These are phyloP conservation scores for Linyphia triangularis DNA, from an alignment of 2,888 invertebrate species.

Conservation along the genomic window DNA sequence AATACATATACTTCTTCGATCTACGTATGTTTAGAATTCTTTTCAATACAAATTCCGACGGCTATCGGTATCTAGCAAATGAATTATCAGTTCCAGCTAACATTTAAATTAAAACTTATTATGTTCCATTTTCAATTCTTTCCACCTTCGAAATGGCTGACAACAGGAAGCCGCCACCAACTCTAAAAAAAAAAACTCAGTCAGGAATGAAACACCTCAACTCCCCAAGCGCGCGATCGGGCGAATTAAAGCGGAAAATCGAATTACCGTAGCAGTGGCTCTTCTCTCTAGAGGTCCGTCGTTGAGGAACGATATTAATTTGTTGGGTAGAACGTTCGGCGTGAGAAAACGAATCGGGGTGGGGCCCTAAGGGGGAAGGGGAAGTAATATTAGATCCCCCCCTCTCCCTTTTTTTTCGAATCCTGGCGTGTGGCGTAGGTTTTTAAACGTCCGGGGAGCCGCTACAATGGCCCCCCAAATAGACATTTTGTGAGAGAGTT, in stretches of 20 bases:
- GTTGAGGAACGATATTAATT: slow-evolving; percentile 67
- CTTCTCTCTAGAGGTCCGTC: slow-evolving; percentile 23
- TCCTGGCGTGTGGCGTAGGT: slow-evolving; percentile 67
- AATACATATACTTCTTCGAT: too few relatives aligned
- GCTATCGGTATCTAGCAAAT: too few relatives aligned
- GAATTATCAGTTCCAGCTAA: too few relatives aligned
- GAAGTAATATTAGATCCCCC: not conserved
- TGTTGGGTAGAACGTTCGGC: slow-evolving; percentile 65
- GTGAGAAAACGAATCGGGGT: slow-evolving; percentile 43
- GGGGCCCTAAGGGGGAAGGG: not conserved
- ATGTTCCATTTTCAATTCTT: not conserved
- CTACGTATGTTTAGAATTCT: too few relatives aligned
- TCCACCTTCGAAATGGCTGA: not conserved
- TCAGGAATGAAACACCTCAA: slow-evolving; percentile 68
- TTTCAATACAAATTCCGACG: too few relatives aligned
- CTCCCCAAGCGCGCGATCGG: slow-evolving; percentile 63
- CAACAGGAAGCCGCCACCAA: not conserved
- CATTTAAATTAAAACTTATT: not conserved
- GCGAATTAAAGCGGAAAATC: slow-evolving; percentile 73
- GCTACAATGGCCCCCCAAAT: slow-evolving; percentile 53
- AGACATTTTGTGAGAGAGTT: slow-evolving; percentile 43
- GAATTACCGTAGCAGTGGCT: slow-evolving; percentile 47
- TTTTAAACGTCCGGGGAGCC: slow-evolving; percentile 65
- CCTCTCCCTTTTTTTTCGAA: slow-evolving; percentile 25
- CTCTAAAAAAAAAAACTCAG: slow-evolving; percentile 26